A percentile compares a stretch with the other conserved stretches of the same genome.
Conservation (phyloP, 2,113 vertebrate species). For the Ifrita kowaldi region DNA sequence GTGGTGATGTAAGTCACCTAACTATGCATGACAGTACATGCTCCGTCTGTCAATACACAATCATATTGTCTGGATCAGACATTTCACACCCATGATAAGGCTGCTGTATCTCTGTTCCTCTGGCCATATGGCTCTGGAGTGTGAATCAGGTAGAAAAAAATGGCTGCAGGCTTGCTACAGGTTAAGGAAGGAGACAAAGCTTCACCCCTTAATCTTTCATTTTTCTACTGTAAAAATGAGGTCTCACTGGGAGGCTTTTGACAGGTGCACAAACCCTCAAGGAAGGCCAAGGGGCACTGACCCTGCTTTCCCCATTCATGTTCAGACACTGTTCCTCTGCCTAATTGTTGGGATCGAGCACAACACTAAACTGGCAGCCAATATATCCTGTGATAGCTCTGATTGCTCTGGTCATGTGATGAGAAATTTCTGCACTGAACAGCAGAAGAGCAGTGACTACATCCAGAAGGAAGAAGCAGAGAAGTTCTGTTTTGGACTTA, state of each 20-base stretch:
- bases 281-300: neutral
- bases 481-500: neutral
- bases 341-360: neutral
- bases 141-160: neutral
- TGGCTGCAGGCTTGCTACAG: neutral
- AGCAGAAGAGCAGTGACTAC: neutral
- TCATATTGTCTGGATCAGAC: neutral
- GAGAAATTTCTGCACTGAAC: neutral
- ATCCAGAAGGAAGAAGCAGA: neutral
- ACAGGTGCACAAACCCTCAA: neutral
- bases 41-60: neutral
- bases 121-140: neutral
- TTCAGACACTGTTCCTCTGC: neutral
- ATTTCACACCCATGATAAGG: neutral
- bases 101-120: neutral
- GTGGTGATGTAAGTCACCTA: neutral
- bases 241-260: neutral
- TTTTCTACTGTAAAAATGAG: neutral
- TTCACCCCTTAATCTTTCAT: neutral
- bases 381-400: neutral
- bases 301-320: neutral
- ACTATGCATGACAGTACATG: neutral
- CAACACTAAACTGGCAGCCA: neutral
- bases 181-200: neutral
- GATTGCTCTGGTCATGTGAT: neutral